phyloP scores from a whole-genome alignment of 2,797 vertebrate genomes.

The Intellagama lesueurii region DNA sequence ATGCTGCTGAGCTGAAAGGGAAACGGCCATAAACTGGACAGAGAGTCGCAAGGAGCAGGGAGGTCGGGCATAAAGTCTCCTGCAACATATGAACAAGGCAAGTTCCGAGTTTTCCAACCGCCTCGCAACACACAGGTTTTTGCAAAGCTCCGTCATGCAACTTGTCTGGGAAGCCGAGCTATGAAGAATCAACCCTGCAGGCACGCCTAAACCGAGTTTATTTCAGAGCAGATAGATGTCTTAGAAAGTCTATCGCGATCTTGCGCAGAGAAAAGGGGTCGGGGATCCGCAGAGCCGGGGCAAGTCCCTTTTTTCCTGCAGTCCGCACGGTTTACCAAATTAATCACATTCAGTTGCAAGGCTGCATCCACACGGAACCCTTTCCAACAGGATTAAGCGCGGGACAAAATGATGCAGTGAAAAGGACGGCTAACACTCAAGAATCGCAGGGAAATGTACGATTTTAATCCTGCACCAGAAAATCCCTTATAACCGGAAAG shows the following conservation, averaged over 20 bases:
- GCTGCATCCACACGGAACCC: too few species aligned
- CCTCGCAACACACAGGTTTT: background rate
- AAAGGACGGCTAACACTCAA: too few species aligned
- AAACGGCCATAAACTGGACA: background rate
- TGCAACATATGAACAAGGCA: background rate
- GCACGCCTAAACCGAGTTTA: rapidly evolving
- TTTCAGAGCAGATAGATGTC: background rate
- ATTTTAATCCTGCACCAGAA: too few species aligned
- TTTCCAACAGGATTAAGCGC: too few species aligned
- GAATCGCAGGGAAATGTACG: too few species aligned
- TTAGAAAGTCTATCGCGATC: background rate
- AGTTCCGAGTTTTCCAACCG: background rate
- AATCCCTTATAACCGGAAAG: background rate
- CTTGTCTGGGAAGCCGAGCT: too few species aligned
- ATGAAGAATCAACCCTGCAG: background rate
- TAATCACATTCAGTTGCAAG: too few species aligned
- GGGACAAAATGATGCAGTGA: too few species aligned
- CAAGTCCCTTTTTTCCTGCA: too few species aligned
- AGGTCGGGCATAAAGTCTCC: too few species aligned
- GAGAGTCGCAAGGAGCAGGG: background rate
- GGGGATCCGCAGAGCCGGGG: background rate
- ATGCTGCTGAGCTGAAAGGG: background rate
- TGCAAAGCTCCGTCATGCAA: background rate
- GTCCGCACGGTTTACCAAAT: too few species aligned
- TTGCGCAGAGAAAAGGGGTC: background rate